phyloP scores from a whole-genome alignment of 2,797 vertebrate species.

The Lerista edwardsae region DNA sequence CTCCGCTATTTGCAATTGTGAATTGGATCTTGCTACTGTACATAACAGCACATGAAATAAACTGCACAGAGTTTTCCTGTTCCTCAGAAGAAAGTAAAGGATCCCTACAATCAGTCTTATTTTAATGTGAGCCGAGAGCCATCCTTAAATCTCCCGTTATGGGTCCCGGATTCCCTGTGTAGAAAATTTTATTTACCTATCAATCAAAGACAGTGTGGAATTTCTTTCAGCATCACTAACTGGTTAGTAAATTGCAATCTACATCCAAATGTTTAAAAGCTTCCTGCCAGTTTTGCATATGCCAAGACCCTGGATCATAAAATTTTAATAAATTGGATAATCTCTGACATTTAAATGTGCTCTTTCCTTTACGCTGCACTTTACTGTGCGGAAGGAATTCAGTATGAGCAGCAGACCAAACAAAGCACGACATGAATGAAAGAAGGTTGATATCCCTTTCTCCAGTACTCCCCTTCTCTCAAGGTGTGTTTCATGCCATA shows the following conservation, averaged over 20 bases:
- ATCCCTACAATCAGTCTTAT: constrained; percentile 24
- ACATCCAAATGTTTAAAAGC: constrained; percentile 49
- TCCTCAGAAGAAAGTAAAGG: constrained; percentile 41
- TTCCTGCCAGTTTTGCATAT: constrained; percentile 45
- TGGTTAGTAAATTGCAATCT: constrained; percentile 65
- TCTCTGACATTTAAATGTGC: constrained; percentile 50
- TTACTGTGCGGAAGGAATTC: constrained; percentile 11
- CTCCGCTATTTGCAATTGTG: neutral
- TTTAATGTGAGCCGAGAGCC: constrained; percentile 48
- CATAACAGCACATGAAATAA: neutral
- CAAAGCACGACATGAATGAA: neutral
- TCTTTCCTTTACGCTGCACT: constrained; percentile 34
- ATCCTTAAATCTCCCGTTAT: constrained; percentile 60
- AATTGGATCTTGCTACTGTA: neutral
- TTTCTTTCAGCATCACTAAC: constrained; percentile 52
- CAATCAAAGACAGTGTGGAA: constrained; percentile 57
- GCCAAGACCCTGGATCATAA: constrained; percentile 53
- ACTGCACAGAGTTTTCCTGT: constrained; percentile 20
- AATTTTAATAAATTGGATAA: constrained; percentile 63
- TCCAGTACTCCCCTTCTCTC: neutral
- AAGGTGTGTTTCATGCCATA: neutral
- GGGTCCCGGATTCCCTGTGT: constrained; percentile 48
- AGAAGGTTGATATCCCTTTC: constrained; percentile 10
- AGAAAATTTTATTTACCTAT: constrained; percentile 59
- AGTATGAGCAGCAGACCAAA: constrained; percentile 12